These are phyloP conservation scores for Chalcis sispes DNA, from an alignment of 2,888 invertebrate species.

Conservation along the genomic window DNA sequence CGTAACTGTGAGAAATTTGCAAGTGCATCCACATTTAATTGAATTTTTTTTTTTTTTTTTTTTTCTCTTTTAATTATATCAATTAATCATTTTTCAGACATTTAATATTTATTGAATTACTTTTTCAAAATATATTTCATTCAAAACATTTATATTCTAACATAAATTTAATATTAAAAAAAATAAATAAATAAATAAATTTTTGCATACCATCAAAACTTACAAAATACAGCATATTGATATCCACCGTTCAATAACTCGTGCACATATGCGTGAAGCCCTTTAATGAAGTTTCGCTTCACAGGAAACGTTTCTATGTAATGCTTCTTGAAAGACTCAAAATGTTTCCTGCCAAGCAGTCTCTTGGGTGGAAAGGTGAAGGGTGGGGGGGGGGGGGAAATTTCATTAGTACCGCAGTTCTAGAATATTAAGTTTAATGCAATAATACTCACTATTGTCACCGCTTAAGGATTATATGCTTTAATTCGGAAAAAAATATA, in stretches of 20 bases:
- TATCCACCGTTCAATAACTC: conserved; percentile 17
- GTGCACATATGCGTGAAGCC: background rate
- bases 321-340: conserved; percentile 41
- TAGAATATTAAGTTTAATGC: conserved; percentile 25
- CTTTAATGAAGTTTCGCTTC: conserved; percentile 35
- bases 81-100: too few relatives aligned
- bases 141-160: too few relatives aligned
- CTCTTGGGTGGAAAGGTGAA: background rate
- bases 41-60: too few relatives aligned
- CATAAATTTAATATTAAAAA: too few relatives aligned
- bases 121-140: too few relatives aligned
- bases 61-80: too few relatives aligned
- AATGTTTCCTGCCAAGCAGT: conserved; percentile 33
- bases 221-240: background rate
- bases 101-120: too few relatives aligned
- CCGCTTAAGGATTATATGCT: background rate
- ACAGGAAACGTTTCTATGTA: conserved; percentile 22
- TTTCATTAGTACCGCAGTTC: conserved; percentile 34
- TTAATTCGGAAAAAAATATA: background rate
- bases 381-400: conserved; percentile 17
- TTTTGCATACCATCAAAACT: background rate
- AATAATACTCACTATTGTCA: conserved; percentile 16
- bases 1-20: too few relatives aligned
- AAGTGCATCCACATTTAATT: too few relatives aligned
- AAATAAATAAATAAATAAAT: background rate